These are phyloP conservation scores for Phalacrocorax brasilianus DNA, from an alignment of 2,113 vertebrate species.

Conservation along the genomic window DNA sequence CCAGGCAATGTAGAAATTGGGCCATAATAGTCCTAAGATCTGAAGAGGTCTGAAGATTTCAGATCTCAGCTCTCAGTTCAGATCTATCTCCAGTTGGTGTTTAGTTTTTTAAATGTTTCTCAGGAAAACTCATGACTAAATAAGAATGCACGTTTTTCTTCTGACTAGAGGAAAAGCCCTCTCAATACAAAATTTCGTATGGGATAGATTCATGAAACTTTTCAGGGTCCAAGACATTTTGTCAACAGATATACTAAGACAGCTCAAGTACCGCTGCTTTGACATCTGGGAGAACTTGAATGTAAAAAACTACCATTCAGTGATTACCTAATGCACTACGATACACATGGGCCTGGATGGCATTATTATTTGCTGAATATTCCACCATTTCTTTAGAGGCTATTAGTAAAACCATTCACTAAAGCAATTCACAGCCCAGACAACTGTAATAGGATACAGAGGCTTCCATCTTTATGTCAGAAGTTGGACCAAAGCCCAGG, in stretches of 20 bases:
- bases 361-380: background rate
- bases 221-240: background rate
- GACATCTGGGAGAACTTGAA: background rate
- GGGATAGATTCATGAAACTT: background rate
- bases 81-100: background rate
- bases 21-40: background rate
- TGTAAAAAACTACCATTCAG: background rate
- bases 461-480: conserved; percentile 3
- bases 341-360: background rate
- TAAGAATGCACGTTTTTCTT: background rate
- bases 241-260: background rate
- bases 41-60: background rate
- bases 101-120: background rate
- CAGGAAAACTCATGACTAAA: background rate
- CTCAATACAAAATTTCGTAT: background rate
- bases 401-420: background rate
- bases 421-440: background rate
- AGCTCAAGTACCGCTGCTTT: background rate
- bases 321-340: background rate
- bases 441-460: background rate
- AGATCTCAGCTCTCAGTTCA: background rate
- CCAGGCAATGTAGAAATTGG: background rate
- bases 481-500: background rate
- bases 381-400: background rate
- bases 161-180: background rate